These are phyloP conservation scores for Monoplex corrugatus DNA, from an alignment of 2,888 invertebrate genomes.

Conservation along the genomic window DNA sequence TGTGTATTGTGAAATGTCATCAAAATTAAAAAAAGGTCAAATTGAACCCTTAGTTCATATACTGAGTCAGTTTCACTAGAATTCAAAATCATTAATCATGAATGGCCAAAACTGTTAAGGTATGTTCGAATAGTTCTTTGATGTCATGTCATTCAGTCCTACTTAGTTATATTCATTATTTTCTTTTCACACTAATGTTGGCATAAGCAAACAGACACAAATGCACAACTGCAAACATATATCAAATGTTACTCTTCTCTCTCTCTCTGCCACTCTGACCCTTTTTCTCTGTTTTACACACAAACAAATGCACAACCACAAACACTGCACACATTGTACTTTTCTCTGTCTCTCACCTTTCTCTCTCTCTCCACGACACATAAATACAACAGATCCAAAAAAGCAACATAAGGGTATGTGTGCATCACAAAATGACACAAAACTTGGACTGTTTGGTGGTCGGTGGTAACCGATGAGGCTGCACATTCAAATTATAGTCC, in stretches of 20 bases:
- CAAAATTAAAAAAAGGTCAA: no score
- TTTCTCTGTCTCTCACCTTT: conserved; percentile 43
- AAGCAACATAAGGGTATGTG: background rate
- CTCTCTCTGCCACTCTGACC: background rate
- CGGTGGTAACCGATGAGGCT: conserved; percentile 37
- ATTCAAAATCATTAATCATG: no score
- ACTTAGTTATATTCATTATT: background rate
- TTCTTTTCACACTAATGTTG: background rate
- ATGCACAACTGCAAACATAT: background rate
- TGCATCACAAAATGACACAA: conserved; percentile 64
- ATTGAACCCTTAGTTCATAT: no score
- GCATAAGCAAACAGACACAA: background rate
- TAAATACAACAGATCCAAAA: background rate
- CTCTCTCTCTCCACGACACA: background rate
- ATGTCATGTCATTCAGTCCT: no score
- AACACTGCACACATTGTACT: conserved; percentile 9
- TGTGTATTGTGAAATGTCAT: no score
- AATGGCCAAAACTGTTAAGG: no score
- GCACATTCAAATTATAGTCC: conserved; percentile 45
- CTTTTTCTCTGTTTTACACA: conserved; percentile 18
- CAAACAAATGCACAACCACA: background rate
- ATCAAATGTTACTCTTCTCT: background rate
- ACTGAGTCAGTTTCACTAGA: no score
- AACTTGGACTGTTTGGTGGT: conserved; percentile 63
- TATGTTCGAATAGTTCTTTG: no score